Percentiles rank a stretch among this genome's conserved stretches.
These are phyloP conservation scores for Bubalus kerabau DNA, from an alignment of 2,113 vertebrate genomes.

Conservation along the genomic window DNA sequence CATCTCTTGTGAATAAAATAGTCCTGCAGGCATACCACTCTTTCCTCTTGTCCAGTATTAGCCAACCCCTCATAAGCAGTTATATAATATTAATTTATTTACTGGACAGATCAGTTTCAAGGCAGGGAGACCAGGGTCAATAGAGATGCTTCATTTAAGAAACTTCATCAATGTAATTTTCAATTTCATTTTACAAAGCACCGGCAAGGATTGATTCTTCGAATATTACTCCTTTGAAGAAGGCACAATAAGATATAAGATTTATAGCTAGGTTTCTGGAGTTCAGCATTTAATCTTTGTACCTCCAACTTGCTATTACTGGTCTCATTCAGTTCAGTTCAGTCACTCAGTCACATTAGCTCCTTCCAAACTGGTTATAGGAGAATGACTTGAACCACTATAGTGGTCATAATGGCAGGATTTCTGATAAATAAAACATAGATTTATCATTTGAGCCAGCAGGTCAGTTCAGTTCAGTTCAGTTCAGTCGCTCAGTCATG, in stretches of 20 bases:
- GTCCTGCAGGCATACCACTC: background rate
- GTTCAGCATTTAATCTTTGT: background rate
- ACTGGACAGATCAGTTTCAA: background rate
- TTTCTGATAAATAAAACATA: background rate
- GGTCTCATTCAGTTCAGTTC: background rate
- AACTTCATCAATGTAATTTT: background rate
- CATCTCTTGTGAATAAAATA: background rate
- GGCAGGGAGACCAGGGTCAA: background rate
- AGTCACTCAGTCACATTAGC: background rate
- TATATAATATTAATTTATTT: background rate
- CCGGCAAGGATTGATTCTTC: background rate
- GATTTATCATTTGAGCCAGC: background rate
- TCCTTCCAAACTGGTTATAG: background rate
- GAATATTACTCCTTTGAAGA: background rate
- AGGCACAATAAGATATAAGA: background rate
- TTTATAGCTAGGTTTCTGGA: background rate
- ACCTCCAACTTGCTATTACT: background rate
- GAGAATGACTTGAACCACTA: background rate
- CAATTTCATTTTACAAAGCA: background rate
- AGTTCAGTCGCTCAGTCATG: rapidly evolving
- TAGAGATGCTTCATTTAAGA: background rate
- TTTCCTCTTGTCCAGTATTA: background rate
- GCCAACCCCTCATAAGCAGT: background rate
- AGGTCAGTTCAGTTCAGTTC: background rate
- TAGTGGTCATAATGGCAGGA: background rate